Evolutionary conservation across 1,140 invertebrate species (phyloP), one percentile per base, ranked within the genome.

Genomic region (Agrilus planipennis): DNA sequence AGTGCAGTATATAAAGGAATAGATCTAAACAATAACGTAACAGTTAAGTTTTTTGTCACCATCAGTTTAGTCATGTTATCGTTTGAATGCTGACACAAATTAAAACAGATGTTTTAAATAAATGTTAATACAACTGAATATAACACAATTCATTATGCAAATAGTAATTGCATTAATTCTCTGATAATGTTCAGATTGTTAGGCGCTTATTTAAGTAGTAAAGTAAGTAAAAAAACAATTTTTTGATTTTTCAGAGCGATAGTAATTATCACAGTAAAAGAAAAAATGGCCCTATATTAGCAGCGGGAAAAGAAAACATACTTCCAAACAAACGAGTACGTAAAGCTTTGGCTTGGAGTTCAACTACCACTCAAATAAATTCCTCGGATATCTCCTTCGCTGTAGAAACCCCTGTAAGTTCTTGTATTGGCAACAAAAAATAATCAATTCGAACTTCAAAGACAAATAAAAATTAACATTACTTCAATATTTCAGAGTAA

Each of bases 321-420:
- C 70, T 73, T 20, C 74, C 72, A 1, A 69, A 72, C 53, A 83
- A 80, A 53, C 68, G 73, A 35, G 83, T 78, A 1, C 65, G 84
- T 4, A 88, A 89, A 64, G 79, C 81, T 10, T 63, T 89, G 4
- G 79, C 78, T 7, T 88, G 85, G 84, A 75, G 68, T 27, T n/a
- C n/a, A n/a, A 71, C 65, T 40, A 71, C 73, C 9, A 69, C 74
- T 12, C 68, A 68, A 25, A 68, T 65, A 39, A 55, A 64, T 18
- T 58, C 52, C 14, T 57, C 61, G 48, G 77, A 81, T 46, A 70
- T 77, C 40, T 71, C 74, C 42, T 72, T 79, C 45, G 72, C 76
- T 14, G 70, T 79, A 32, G 84, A 87, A 62, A 85, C 84, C 32
- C 83, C 83, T 49, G 83, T 87, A 68, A 74, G 11, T n/a, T 22